Percentiles rank a stretch among this genome's conserved stretches.
Conservation (phyloP, 2,888 invertebrate genomes). For the Tigriopus californicus region DNA sequence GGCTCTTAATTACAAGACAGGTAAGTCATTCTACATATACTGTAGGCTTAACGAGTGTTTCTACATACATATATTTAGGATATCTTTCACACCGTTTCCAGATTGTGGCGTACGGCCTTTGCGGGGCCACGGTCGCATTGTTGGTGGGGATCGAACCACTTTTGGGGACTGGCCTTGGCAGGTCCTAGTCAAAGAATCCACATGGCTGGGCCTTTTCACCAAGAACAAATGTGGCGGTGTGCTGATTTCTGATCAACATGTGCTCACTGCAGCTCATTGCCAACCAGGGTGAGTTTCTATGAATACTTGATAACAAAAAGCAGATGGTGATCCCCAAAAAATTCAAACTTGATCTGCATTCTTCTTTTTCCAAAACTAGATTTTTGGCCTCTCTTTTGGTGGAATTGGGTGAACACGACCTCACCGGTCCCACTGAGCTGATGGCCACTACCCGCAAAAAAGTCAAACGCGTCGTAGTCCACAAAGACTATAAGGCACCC, state of each 20-base stretch:
- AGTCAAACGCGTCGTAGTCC: constrained; percentile 67
- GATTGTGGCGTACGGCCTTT: constrained; percentile 73
- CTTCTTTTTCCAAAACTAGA: constrained; percentile 34
- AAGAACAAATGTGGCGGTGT: constrained; percentile 91
- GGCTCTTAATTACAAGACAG: constrained; percentile 20
- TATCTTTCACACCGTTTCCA: constrained; percentile 33
- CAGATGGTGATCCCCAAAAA: background rate
- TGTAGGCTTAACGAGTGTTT: background rate
- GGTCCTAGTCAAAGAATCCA: constrained; percentile 64
- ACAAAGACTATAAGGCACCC: constrained; percentile 66
- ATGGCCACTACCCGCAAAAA: constrained; percentile 45
- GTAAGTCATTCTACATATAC: too few species aligned
- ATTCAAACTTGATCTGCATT: too few species aligned
- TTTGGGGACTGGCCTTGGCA: constrained; percentile 90
- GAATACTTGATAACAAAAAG: background rate
- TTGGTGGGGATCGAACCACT: constrained; percentile 65
- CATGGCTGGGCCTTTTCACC: constrained; percentile 79
- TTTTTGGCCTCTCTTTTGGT: constrained; percentile 75
- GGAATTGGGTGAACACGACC: constrained; percentile 75
- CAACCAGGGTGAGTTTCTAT: constrained; percentile 54
- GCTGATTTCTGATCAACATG: constrained; percentile 64
- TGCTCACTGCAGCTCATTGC: constrained; percentile 83
- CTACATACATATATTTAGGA: background rate
- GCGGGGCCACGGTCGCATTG: constrained; percentile 46
- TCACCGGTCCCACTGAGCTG: constrained; percentile 57